A percentile compares a stretch with the other conserved stretches of the same genome.
These are phyloP conservation scores for Malaclemys terrapin DNA, from an alignment of 2,113 vertebrate genomes.

Conservation along the genomic window DNA sequence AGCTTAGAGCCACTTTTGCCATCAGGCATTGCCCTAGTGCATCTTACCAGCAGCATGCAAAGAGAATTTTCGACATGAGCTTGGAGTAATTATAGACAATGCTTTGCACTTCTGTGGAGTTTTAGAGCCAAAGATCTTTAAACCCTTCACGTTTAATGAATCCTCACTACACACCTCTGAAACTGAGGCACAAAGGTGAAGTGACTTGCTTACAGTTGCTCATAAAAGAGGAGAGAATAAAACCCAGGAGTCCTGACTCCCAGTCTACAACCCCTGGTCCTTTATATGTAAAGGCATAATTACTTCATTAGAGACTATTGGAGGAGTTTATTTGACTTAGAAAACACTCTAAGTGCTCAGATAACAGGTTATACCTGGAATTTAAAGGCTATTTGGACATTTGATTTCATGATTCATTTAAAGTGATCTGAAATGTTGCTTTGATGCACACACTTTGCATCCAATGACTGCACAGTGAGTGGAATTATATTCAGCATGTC, in stretches of 20 bases:
- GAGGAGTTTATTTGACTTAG: constrained; percentile 52
- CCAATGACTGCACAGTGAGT: constrained; percentile 22
- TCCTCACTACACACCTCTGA: background rate
- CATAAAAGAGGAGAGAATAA: background rate
- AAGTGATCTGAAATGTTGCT: background rate
- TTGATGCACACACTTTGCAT: constrained; percentile 3
- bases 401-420: constrained; percentile 59
- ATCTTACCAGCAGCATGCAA: background rate
- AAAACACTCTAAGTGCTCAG: constrained; percentile 37
- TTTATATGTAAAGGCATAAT: background rate
- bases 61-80: background rate
- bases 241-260: background rate
- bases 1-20: background rate
- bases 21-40: background rate
- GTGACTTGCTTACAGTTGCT: background rate
- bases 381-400: background rate
- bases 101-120: background rate
- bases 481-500: constrained; percentile 27
- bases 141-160: background rate
- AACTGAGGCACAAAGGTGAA: background rate
- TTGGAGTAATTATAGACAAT: background rate
- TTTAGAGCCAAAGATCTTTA: background rate
- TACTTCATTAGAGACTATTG: constrained; percentile 22
- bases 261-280: rapidly evolving
- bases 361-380: constrained; percentile 52